Evolutionary conservation across 1,140 invertebrate species (phyloP), one percentile per base, ranked within the genome.

Genomic region (Aleiodes sp.): DNA sequence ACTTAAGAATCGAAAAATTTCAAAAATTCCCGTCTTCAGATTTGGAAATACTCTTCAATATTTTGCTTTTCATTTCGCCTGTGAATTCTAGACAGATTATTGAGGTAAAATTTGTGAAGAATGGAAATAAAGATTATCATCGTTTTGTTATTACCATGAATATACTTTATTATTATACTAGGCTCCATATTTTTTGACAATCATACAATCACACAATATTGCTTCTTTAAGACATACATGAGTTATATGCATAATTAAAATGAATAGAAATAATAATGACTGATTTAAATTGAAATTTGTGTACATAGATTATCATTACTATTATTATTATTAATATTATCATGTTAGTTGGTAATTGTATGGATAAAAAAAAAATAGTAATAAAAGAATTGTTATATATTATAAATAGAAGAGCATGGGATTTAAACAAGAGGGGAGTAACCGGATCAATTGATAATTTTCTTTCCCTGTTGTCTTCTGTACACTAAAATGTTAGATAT

Each of bases 261-360:
- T 77, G 80, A 79, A 72, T 77, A 79, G 77, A 78, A 82, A 79
- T 78, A 75, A 76, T 77, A 77, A 76, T 82, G 78, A 82, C 78
- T 75, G 72, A 78, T 71, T 76, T 73, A 73, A 78, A 76, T 76
- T 75, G 75, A 70, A 31, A 70, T 56, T 29, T 29, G 66, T 72
- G 66, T 73, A 62, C 71, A 76, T 73, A 77, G 66, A 67, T 43
- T 43, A 43, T 43, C 16, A 16, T 43, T 43, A 43, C n/a, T 43
- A 14, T 43, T 4, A 16, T 43, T 43, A 43, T 43, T 4, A 8
- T 14, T 4, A 4, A 43, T 43, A 43, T 14, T 43, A 8, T 33
- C 12, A 21, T 24, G 60, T 37, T 35, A 62, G 29, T 35, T 33
- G 29, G 33, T 35, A 62, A 16, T 16, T 24, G 16, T 14, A 39